Evolutionary conservation across 2,113 vertebrate species (phyloP).

Genomic region (Eleginops maclovinus): DNA sequence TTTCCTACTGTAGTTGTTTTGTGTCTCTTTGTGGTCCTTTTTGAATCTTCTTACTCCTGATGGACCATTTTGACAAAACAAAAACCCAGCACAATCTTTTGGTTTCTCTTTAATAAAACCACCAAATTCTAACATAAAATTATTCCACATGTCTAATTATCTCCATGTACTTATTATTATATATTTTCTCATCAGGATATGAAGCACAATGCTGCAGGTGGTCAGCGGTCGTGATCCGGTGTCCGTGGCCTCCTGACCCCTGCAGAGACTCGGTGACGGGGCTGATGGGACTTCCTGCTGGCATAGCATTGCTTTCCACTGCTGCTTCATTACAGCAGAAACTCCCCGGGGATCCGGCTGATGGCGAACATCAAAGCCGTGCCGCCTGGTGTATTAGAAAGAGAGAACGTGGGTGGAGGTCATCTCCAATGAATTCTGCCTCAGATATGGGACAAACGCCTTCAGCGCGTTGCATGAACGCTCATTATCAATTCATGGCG

Average conservation of each 20-base stretch:
- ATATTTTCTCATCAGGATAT: neutral
- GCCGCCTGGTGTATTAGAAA: conserved; percentile 70
- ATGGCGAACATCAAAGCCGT: conserved; percentile 79
- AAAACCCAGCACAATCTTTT: no score
- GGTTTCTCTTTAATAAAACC: no score
- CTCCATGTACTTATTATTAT: neutral
- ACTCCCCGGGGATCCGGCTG: conserved; percentile 73
- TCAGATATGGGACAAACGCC: conserved; percentile 75
- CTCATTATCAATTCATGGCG: conserved; percentile 82
- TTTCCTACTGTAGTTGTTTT: no score
- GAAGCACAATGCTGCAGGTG: neutral
- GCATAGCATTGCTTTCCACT: conserved; percentile 25
- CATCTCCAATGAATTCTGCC: conserved; percentile 76
- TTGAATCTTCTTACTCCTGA: no score
- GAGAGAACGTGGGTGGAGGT: conserved; percentile 81
- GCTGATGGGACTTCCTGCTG: conserved; percentile 66
- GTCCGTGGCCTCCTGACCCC: conserved; percentile 46
- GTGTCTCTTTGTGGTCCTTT: no score
- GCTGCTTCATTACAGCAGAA: conserved; percentile 59
- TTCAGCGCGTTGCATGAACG: conserved; percentile 67
- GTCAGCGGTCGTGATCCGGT: conserved; percentile 12
- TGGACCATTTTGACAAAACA: no score
- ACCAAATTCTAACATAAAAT: neutral
- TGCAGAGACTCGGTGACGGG: conserved; percentile 25
- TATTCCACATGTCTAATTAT: neutral